Evolutionary conservation across 2,888 invertebrate genomes (phyloP), one percentile per base, ranked within the genome.

Genomic region (Parnassius mnemosyne): DNA sequence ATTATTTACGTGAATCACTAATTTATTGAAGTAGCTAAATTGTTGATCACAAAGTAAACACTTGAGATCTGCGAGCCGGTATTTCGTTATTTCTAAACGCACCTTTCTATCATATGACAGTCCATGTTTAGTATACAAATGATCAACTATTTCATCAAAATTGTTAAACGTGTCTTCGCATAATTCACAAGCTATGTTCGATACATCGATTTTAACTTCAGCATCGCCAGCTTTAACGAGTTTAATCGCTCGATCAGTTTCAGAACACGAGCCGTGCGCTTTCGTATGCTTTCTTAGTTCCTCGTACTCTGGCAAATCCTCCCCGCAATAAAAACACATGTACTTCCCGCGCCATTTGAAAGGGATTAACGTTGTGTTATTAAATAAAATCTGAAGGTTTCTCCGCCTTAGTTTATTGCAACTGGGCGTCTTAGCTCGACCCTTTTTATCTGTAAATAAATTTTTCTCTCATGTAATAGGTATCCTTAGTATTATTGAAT

Each of bases 401-500:
- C 69, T 70, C 59, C 80, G 69, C 67, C 79, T 75, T 60, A 72
- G 65, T 67, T 68, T 73, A 75, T 75, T 81, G 63, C 71, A 72
- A 67, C 73, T 75, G 60, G 68, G 69, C 72, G 69, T 75, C 73
- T 72, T 72, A 71, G 77, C 75, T 13, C 34, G 44, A 69, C 71
- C 76, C 71, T 77, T 75, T 69, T 73, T 71, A 88, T 81, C 89
- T 89, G 89, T 81, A 89, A 89, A 86, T 76, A 85, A 85, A 87
- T 78, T 74, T 71, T 74, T 71, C 74, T 57, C 64, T 54, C 72
- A 70, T 76, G 67, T 72, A 67, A 69, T 69, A 67, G 66, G 65
- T 69, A 67, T 64, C 69, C 70, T n/a, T 12, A n/a, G n/a, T 13
- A 13, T 7, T 49, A 7, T 49, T 9, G 10, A 1, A 13, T 49